Evolutionary conservation across 2,797 vertebrate species (phyloP), one percentile per base, ranked within the genome.

Genomic region (Cuniculus paca): DNA sequence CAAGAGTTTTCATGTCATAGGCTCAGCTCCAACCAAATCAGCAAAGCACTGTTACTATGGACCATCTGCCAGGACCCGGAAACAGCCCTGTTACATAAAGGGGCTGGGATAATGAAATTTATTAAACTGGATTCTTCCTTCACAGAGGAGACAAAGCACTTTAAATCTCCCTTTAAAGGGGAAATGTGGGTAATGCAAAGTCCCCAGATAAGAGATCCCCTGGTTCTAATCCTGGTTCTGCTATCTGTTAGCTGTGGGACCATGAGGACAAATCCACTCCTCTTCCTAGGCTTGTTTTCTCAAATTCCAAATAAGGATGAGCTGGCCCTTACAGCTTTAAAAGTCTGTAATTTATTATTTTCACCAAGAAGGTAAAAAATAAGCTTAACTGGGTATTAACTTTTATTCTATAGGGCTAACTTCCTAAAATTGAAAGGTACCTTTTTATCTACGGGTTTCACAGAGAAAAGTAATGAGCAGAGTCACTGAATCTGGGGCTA

Each of bases 21-120:
- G 97, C 97, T 95, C 88, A 75, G 96, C 93, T 97, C 96, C 96
- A 98, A 96, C 89, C 91, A 72, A 97, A 95, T 95, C 97, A 97
- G 95, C 95, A 89, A 92, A 96, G 96, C 93, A 87, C 96, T 93
- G 94, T 97, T 97, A 97, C 97, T 96, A 93, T 75, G 93, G 97
- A 97, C 97, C 96, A 95, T 97, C 97, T 97, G 97, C 94, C 97
- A 97, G 96, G 97, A 97, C 97, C 96, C 60, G 94, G 96, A 98
- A 97, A 97, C 96, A 97, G 96, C 91, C 72, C 61, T 91, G 96
- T 97, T 97, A 97, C 93, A 97, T 98, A 97, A 97, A 97, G 91
- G 83, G 86, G 42, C 87, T 92, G 68, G 86, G 87, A 94, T 61
- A 96, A 97, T 79, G 94, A 95, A 95, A 97, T 84, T 70, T 93